Percentiles rank a stretch among this genome's conserved stretches.
Evolutionary conservation across 64 coral and sea anemone species (phyloP).

Genomic region (Acropora yongei): DNA sequence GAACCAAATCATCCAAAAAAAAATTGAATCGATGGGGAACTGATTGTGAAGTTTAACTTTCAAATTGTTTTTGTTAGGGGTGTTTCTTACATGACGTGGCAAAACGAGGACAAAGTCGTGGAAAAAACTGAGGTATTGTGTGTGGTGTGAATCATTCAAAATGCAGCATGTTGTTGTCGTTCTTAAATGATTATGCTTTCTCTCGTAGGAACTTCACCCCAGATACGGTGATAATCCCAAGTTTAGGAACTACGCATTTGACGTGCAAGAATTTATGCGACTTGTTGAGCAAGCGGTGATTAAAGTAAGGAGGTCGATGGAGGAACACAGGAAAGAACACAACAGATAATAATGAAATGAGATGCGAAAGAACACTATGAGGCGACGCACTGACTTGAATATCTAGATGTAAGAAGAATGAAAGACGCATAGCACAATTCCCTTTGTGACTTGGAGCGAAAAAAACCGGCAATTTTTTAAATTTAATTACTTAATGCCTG

Average conservation of each 20-base stretch:
- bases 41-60: background rate
- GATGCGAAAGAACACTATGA: no score
- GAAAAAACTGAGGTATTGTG: constrained; percentile 80
- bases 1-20: no score
- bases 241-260: constrained; percentile 98
- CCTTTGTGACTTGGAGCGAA: no score
- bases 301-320: constrained; percentile 55
- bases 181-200: background rate
- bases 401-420: no score
- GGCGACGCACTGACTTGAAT: no score
- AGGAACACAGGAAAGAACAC: constrained; percentile 5
- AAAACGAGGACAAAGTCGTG: constrained; percentile 75
- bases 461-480: no score
- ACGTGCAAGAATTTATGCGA: constrained; percentile 89
- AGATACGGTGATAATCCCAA: constrained; percentile 83
- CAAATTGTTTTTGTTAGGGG: constrained; percentile 59
- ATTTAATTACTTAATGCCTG: no score
- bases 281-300: constrained; percentile 62
- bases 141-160: no score
- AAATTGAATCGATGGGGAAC: background rate
- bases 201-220: constrained; percentile 79
- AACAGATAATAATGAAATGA: background rate
- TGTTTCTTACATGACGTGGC: constrained; percentile 82
- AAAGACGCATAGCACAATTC: no score
- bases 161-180: background rate